phyloP scores from a whole-genome alignment of 2,888 invertebrate species.

The Deilephila elpenor region DNA sequence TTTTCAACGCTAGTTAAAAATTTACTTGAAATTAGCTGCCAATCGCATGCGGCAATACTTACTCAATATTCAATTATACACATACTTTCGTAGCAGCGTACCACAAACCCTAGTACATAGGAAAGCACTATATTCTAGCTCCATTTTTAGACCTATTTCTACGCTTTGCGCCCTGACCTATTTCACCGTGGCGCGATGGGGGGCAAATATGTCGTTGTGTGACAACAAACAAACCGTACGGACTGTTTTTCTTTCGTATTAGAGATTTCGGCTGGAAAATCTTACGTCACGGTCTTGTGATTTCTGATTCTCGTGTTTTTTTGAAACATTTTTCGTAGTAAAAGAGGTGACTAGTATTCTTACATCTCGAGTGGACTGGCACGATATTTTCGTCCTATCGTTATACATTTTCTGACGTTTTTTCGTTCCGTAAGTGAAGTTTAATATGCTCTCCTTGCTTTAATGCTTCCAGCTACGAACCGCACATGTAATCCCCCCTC shows the following conservation, averaged over 20 bases:
- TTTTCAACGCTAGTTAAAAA: background rate
- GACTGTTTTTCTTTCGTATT: conserved; percentile 23
- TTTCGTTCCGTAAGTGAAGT: too few relatives aligned
- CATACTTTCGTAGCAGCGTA: conserved; percentile 3
- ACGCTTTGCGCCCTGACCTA: conserved; percentile 22
- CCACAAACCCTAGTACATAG: conserved; percentile 22
- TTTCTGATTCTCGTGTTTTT: background rate
- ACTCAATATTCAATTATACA: conserved; percentile 18
- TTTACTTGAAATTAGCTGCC: conserved; percentile 15
- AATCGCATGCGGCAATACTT: conserved; percentile 5
- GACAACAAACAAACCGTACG: conserved; percentile 12
- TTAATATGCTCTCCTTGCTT: too few relatives aligned
- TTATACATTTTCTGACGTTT: too few relatives aligned
- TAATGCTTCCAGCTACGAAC: too few relatives aligned
- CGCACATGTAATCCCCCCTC: too few relatives aligned
- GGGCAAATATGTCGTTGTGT: conserved; percentile 18
- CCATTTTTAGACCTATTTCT: conserved; percentile 24
- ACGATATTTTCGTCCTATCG: too few relatives aligned
- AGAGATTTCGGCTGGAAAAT: conserved; percentile 11
- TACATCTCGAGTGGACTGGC: too few relatives aligned
- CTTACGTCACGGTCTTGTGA: background rate
- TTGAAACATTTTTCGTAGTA: background rate
- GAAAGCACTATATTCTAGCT: conserved; percentile 20
- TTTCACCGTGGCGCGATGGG: conserved; percentile 10
- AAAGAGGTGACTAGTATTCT: background rate